Evolutionary conservation across 2,888 invertebrate species (phyloP).

Genomic region (Allophyes oxyacanthae): DNA sequence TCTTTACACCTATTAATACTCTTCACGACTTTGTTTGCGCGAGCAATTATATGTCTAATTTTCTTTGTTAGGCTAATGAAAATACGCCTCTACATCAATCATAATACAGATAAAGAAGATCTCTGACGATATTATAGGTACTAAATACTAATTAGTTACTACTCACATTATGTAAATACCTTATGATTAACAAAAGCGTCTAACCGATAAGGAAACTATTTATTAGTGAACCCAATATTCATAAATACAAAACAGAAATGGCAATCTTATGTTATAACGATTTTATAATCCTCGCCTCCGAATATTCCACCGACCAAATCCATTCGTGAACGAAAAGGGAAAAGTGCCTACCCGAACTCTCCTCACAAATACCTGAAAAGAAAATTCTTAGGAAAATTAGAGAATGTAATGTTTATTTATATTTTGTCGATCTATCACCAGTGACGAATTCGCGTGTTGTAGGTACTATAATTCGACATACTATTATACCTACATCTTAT

Average conservation of each 20-base stretch:
- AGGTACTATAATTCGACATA: conserved; percentile 17
- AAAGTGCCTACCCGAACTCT: conserved; percentile 12
- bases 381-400: conserved; percentile 13
- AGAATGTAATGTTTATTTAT: conserved; percentile 8
- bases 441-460: conserved; percentile 31
- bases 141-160: too few species aligned
- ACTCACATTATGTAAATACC: too few species aligned
- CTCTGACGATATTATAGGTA: conserved; percentile 11
- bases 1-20: conserved; percentile 50
- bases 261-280: too few species aligned
- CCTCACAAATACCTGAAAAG: conserved; percentile 5
- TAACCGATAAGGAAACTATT: too few species aligned
- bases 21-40: conserved; percentile 36
- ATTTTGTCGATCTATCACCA: conserved; percentile 35
- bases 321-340: conserved; percentile 7
- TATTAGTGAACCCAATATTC: too few species aligned
- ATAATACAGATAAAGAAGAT: conserved; percentile 11
- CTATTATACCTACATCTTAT: conserved; percentile 4
- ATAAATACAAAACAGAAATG: too few species aligned
- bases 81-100: conserved; percentile 31
- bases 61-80: conserved; percentile 45
- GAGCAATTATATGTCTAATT: conserved; percentile 51
- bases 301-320: conserved; percentile 2
- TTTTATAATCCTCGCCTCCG: background rate
- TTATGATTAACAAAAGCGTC: too few species aligned